A percentile compares a stretch with the other conserved stretches of the same genome.
phyloP scores from a whole-genome alignment of 2,888 invertebrate species.

The Argynnis bischoffii region DNA sequence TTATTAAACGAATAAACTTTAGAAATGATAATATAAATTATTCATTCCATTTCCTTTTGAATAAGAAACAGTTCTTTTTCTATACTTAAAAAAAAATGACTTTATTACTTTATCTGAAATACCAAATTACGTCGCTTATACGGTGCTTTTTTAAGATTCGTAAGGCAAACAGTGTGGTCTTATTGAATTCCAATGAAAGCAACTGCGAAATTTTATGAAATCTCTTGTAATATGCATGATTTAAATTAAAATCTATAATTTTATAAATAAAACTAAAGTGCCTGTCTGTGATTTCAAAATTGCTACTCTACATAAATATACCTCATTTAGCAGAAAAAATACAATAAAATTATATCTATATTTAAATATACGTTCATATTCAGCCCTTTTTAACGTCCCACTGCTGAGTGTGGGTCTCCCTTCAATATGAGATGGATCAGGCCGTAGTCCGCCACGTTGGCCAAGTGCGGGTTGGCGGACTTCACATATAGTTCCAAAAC shows the following conservation, averaged over 20 bases:
- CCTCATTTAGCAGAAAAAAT: too few relatives aligned
- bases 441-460: too few relatives aligned
- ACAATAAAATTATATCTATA: too few relatives aligned
- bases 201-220: slow-evolving; percentile 2
- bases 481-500: too few relatives aligned
- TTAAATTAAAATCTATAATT: not conserved
- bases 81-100: slow-evolving; percentile 4
- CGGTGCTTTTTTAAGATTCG: slow-evolving; percentile 21
- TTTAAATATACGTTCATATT: too few relatives aligned
- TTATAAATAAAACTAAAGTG: not conserved
- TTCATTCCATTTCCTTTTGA: slow-evolving; percentile 20
- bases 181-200: slow-evolving; percentile 24
- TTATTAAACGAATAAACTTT: slow-evolving; percentile 19
- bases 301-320: not conserved
- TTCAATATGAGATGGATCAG: too few relatives aligned
- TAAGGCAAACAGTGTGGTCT: slow-evolving; percentile 24
- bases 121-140: slow-evolving; percentile 18
- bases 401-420: too few relatives aligned
- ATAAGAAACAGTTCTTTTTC: not conserved
- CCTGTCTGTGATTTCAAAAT: not conserved
- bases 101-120: slow-evolving; percentile 29
- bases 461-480: too few relatives aligned
- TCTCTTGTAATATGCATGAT: slow-evolving; percentile 3
- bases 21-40: slow-evolving; percentile 14
- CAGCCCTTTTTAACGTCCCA: too few relatives aligned